Evolutionary conservation across 2,888 invertebrate genomes (phyloP).

Genomic region (Ecliptopera silaceata): DNA sequence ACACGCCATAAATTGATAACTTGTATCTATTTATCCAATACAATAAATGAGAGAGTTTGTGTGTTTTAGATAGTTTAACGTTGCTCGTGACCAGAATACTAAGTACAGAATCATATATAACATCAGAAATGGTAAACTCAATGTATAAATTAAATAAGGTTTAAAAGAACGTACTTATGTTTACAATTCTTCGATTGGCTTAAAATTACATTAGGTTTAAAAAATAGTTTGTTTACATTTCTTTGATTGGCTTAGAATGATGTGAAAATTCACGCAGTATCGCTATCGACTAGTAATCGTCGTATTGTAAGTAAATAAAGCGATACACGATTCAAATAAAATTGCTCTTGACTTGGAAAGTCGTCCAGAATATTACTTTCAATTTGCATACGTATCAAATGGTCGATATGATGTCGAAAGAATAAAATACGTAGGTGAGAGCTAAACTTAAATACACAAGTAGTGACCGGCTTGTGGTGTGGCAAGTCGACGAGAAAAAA

Average conservation of each 20-base stretch:
- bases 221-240: too few relatives aligned
- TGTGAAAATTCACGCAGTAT: background rate
- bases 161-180: too few relatives aligned
- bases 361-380: constrained; percentile 21
- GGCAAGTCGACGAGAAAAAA: constrained; percentile 8
- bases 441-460: background rate
- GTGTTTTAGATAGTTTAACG: background rate
- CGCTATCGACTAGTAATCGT: background rate
- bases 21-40: background rate
- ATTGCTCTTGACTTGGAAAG: constrained; percentile 31
- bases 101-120: too few relatives aligned
- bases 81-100: too few relatives aligned
- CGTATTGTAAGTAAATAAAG: constrained; percentile 22
- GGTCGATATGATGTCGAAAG: constrained; percentile 48
- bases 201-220: too few relatives aligned
- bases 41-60: background rate
- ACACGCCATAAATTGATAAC: constrained; percentile 6
- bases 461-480: background rate
- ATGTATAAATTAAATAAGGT: too few relatives aligned
- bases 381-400: constrained; percentile 45
- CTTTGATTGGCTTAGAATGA: too few relatives aligned
- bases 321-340: constrained; percentile 32
- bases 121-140: too few relatives aligned
- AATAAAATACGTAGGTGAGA: constrained; percentile 20
- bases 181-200: too few relatives aligned